Conservation (phyloP, 2,888 invertebrate species). For the Anagyrus pseudococci region DNA sequence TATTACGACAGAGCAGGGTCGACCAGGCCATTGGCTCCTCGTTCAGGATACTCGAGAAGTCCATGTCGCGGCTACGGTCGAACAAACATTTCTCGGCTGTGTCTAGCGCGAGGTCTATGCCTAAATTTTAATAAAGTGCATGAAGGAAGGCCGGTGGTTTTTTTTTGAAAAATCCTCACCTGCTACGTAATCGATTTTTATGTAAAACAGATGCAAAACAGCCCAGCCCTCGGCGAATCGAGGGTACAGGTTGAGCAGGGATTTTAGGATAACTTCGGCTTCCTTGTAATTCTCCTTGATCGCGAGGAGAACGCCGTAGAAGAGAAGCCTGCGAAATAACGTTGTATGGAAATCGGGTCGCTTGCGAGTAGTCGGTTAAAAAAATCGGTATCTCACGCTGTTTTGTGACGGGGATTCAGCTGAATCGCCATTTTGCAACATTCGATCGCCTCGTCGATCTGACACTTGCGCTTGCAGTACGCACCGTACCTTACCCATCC, state of each 20-base stretch:
- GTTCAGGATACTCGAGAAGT: slow-evolving; percentile 20
- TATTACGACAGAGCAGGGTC: slow-evolving; percentile 41
- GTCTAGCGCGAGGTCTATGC: slow-evolving; percentile 46
- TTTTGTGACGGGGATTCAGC: slow-evolving; percentile 44
- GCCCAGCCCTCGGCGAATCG: slow-evolving; percentile 49
- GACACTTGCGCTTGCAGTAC: slow-evolving; percentile 42
- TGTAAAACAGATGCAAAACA: slow-evolving; percentile 49
- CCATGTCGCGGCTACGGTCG: slow-evolving; percentile 38
- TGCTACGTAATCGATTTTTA: slow-evolving; percentile 47
- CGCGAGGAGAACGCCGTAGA: slow-evolving; percentile 45
- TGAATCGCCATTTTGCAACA: slow-evolving; percentile 47
- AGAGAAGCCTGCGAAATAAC: slow-evolving; percentile 43
- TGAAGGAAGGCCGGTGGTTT: too few species aligned
- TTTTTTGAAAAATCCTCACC: slow-evolving; percentile 40
- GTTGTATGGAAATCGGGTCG: background rate
- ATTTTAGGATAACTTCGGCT: slow-evolving; percentile 48
- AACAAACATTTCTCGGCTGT: slow-evolving; percentile 47
- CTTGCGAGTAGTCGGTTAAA: background rate
- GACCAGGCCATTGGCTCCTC: slow-evolving; percentile 50
- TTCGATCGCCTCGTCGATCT: slow-evolving; percentile 46
- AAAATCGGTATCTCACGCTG: slow-evolving; percentile 42
- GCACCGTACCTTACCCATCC: slow-evolving; percentile 48
- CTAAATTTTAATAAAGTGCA: slow-evolving; percentile 35
- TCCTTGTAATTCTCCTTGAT: slow-evolving; percentile 42
- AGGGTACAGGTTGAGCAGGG: slow-evolving; percentile 47